Evolutionary conservation across 2,888 invertebrate species (phyloP).

Genomic region (Drosophila prolongata): DNA sequence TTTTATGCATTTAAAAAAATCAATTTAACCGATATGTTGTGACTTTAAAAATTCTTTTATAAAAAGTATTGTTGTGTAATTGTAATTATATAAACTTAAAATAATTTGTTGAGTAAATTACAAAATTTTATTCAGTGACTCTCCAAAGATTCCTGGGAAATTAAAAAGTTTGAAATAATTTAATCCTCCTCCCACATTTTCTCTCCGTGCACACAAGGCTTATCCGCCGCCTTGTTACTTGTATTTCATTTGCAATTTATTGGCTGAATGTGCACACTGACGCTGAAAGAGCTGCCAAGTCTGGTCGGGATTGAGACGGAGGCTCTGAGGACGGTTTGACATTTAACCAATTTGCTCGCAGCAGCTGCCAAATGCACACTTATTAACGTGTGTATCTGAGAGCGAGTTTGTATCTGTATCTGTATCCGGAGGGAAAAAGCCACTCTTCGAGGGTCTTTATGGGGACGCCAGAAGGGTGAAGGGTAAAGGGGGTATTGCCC

Average conservation of each 20-base stretch:
- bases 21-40: no score
- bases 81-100: no score
- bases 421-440: not conserved
- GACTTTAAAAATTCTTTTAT: no score
- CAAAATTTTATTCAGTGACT: no score
- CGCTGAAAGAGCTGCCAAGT: conserved; percentile 39
- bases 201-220: conserved; percentile 9
- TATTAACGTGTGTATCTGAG: conserved; percentile 12
- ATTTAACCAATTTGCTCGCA: conserved; percentile 53
- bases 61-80: no score
- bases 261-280: conserved; percentile 45
- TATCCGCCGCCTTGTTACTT: conserved; percentile 33
- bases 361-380: conserved; percentile 31
- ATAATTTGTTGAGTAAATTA: no score
- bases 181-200: not conserved
- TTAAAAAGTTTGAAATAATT: no score
- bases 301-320: conserved; percentile 24
- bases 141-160: no score
- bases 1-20: no score
- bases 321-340: conserved; percentile 43
- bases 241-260: conserved; percentile 63
- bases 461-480: not conserved
- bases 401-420: not conserved
- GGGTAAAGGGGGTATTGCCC: not conserved
- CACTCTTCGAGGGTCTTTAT: conserved; percentile 5